These are phyloP conservation scores for Macroglossus sobrinus DNA, from an alignment of 2,113 vertebrate genomes.

Conservation along the genomic window DNA sequence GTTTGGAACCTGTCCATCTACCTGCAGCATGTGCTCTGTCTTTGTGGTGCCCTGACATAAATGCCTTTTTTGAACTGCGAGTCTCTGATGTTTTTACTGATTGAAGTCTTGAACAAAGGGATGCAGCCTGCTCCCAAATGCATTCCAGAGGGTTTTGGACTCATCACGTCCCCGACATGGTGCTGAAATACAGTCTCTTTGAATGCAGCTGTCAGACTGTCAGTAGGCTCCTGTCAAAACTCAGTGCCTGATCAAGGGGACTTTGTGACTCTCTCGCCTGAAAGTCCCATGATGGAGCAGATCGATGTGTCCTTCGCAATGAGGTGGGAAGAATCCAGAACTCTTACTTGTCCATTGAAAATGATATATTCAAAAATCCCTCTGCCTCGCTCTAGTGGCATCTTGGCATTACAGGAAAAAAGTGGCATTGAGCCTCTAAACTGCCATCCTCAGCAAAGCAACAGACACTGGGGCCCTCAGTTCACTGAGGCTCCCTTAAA, in stretches of 20 bases:
- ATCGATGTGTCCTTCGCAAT: background rate
- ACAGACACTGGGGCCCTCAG: background rate
- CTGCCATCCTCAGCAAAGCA: background rate
- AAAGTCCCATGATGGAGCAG: background rate
- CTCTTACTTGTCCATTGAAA: background rate
- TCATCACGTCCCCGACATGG: background rate
- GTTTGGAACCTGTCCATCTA: background rate
- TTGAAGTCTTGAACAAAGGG: background rate
- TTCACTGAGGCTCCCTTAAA: background rate
- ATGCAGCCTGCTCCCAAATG: background rate
- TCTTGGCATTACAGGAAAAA: background rate
- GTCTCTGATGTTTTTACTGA: background rate
- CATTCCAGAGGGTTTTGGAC: background rate
- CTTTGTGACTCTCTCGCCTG: background rate
- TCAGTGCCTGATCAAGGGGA: background rate
- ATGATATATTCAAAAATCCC: background rate
- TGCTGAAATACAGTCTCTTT: background rate
- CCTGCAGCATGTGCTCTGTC: background rate
- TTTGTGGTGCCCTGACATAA: background rate
- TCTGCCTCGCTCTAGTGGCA: background rate
- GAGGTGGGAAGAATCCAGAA: background rate
- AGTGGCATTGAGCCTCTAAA: background rate
- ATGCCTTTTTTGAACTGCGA: background rate
- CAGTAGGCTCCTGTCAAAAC: background rate
- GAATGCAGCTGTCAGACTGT: background rate